Percentiles rank a stretch among this genome's conserved stretches.
These are phyloP conservation scores for Plestiodon gilberti DNA, from an alignment of 2,113 vertebrate species.

Conservation along the genomic window DNA sequence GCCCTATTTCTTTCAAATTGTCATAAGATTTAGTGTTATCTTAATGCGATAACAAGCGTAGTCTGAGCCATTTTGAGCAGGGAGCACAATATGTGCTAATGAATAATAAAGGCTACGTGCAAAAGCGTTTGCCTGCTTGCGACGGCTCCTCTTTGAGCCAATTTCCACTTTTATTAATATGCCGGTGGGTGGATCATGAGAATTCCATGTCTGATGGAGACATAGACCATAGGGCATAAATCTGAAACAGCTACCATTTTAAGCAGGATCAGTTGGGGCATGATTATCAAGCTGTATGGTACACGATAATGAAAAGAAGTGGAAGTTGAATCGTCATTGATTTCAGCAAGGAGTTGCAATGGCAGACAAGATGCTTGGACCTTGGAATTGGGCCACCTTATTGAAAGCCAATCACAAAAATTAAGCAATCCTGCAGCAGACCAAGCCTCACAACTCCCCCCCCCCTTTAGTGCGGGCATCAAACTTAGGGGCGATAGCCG, in stretches of 20 bases:
- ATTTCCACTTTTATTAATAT: constrained; percentile 54
- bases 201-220: not conserved
- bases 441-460: too few relatives aligned
- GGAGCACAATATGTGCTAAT: constrained; percentile 69
- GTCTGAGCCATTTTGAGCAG: constrained; percentile 60
- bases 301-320: not conserved
- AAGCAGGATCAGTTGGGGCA: not conserved
- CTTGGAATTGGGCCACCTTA: too few relatives aligned
- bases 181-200: constrained; percentile 19
- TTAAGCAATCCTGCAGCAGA: too few relatives aligned
- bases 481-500: too few relatives aligned
- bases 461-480: too few relatives aligned
- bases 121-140: constrained; percentile 39
- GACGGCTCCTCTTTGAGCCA: constrained; percentile 41
- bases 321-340: not conserved
- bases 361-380: too few relatives aligned
- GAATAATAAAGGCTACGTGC: constrained; percentile 65
- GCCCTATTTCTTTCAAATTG: constrained; percentile 69
- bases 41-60: constrained; percentile 63
- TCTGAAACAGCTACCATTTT: constrained; percentile 11
- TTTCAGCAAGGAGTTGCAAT: not conserved
- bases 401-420: too few relatives aligned
- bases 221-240: not conserved
- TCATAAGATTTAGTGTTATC: constrained; percentile 63
- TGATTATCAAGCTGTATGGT: not conserved